A percentile compares a stretch with the other conserved stretches of the same genome.
Conservation (phyloP, 2,113 vertebrate genomes). For the Tor tambroides region DNA sequence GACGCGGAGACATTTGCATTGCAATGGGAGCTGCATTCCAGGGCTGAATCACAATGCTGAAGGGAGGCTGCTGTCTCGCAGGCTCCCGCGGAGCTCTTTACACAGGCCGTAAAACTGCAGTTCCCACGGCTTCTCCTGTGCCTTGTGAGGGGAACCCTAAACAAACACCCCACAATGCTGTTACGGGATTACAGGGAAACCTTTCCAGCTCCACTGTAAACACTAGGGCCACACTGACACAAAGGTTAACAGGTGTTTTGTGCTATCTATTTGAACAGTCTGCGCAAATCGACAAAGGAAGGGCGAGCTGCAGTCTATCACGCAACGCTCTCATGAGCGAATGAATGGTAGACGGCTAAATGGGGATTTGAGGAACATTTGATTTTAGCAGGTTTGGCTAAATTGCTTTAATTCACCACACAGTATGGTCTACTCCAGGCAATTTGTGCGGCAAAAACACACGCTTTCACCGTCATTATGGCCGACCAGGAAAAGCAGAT, state of each 20-base stretch:
- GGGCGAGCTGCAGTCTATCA: slow-evolving; percentile 29
- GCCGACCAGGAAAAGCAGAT: slow-evolving; percentile 43
- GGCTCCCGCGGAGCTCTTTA: slow-evolving; percentile 57
- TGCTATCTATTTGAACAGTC: slow-evolving; percentile 45
- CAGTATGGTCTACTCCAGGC: slow-evolving; percentile 9
- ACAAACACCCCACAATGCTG: slow-evolving; percentile 51
- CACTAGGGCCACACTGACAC: slow-evolving; percentile 29
- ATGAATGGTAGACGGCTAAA: slow-evolving; percentile 34
- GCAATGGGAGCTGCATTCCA: slow-evolving; percentile 60
- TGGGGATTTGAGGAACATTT: slow-evolving; percentile 24
- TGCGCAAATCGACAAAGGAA: slow-evolving; percentile 27
- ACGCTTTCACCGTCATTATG: slow-evolving; percentile 17
- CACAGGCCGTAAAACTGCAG: slow-evolving; percentile 48
- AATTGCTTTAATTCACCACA: slow-evolving; percentile 33
- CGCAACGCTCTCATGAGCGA: neutral
- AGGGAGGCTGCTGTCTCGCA: slow-evolving; percentile 50
- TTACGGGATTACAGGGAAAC: slow-evolving; percentile 38
- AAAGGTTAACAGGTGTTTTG: slow-evolving; percentile 53
- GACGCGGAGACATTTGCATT: slow-evolving; percentile 57
- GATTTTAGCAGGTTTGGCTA: slow-evolving; percentile 40
- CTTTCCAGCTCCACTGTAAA: slow-evolving; percentile 34
- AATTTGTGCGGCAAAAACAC: slow-evolving; percentile 18
- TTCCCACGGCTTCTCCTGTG: slow-evolving; percentile 56
- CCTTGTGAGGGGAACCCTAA: slow-evolving; percentile 41
- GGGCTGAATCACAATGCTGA: slow-evolving; percentile 46